Conservation (phyloP, 64 coral and sea anemone species). For the Trachythela sp. region DNA sequence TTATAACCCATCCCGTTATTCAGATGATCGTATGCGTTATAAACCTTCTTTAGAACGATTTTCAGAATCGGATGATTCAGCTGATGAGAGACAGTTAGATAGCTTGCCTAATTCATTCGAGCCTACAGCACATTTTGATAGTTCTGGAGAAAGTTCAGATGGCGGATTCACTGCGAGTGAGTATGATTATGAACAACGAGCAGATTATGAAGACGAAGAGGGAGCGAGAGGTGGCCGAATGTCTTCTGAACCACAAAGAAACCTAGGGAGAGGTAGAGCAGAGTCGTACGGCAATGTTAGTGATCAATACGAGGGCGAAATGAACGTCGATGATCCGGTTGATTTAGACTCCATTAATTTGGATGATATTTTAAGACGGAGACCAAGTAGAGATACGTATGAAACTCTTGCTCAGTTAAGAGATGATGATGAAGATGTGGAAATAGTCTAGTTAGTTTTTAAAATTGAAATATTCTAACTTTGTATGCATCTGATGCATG, state of each 20-base stretch:
- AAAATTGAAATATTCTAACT: neutral
- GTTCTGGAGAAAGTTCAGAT: neutral
- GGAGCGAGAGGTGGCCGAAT: neutral
- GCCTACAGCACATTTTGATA: neutral
- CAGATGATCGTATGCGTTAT: neutral
- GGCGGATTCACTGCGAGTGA: conserved; percentile 1
- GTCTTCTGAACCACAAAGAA: neutral
- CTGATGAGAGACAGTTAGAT: neutral
- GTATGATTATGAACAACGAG: neutral
- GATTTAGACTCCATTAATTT: neutral
- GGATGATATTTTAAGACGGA: neutral
- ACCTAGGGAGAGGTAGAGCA: neutral
- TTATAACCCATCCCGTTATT: neutral
- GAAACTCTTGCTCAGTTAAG: neutral
- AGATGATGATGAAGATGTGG: neutral
- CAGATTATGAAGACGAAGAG: neutral
- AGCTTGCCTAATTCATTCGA: neutral
- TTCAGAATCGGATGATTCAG: conserved; percentile 13
- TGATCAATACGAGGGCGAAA: neutral
- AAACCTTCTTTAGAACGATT: neutral
- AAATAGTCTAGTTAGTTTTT: neutral
- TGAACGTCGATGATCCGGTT: neutral
- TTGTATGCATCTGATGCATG: neutral
- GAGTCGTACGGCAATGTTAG: neutral
- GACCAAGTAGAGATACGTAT: neutral